Percentiles rank a stretch among this genome's conserved stretches.
Evolutionary conservation across 2,888 invertebrate species (phyloP).

Genomic region (Tyria jacobaeae): DNA sequence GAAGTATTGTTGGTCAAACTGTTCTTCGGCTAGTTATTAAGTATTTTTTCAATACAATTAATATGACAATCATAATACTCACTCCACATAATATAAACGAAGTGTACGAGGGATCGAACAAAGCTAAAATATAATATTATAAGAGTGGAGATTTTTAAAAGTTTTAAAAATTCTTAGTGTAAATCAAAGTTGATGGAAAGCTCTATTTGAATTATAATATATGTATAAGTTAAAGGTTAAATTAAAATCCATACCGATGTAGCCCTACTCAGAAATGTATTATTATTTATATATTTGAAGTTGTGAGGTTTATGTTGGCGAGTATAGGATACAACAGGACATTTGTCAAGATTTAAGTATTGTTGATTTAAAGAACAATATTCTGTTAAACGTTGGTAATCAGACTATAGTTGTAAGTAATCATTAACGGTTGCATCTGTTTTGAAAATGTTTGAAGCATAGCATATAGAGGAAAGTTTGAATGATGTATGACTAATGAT

Average conservation of each 20-base stretch:
- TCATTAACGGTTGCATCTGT: background rate
- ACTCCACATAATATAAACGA: no score
- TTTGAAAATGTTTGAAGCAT: background rate
- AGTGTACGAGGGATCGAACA: no score
- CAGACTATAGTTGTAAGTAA: background rate
- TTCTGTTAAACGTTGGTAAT: background rate
- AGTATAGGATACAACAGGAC: background rate
- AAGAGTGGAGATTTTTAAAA: no score
- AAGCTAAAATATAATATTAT: no score
- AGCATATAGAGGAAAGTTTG: background rate
- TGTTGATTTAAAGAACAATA: background rate
- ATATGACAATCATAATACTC: no score
- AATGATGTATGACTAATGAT: background rate
- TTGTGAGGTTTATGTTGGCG: background rate
- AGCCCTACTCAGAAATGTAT: background rate
- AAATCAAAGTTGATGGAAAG: no score
- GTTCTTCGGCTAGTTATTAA: no score
- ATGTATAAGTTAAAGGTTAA: background rate
- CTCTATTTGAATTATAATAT: no score
- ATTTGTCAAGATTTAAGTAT: background rate
- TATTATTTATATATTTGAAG: background rate
- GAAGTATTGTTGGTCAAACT: no score
- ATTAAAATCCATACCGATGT: background rate
- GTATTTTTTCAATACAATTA: no score
- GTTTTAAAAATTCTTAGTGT: no score